These are phyloP conservation scores for Periphyllus acericola DNA, from an alignment of 2,888 invertebrate genomes.

Conservation along the genomic window DNA sequence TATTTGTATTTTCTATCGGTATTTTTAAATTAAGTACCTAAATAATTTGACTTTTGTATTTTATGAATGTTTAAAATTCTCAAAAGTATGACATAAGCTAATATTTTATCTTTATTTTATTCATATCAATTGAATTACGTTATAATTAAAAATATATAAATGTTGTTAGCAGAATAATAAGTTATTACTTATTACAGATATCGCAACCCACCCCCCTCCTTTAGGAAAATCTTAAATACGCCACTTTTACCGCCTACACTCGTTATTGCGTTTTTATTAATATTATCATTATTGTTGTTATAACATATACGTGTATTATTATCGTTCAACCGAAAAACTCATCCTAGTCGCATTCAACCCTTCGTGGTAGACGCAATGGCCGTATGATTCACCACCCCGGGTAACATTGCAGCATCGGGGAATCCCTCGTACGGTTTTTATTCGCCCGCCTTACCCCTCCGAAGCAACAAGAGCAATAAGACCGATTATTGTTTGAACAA, in stretches of 20 bases:
- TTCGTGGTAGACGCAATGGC: constrained; percentile 33
- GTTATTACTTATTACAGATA: no score
- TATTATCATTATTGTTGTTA: constrained; percentile 9
- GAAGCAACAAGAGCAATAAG: constrained; percentile 59
- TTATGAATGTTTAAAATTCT: no score
- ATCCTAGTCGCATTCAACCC: constrained; percentile 33
- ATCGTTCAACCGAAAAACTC: constrained; percentile 34
- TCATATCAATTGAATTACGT: no score
- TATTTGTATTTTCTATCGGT: no score
- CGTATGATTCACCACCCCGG: constrained; percentile 57
- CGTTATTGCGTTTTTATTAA: constrained; percentile 8
- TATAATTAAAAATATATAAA: no score
- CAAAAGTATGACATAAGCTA: no score
- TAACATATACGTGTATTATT: constrained; percentile 48
- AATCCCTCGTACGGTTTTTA: constrained; percentile 41
- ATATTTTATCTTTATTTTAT: no score
- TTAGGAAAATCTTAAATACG: no score
- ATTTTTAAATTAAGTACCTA: no score
- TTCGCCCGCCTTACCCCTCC: constrained; percentile 6
- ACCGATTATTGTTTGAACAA: constrained; percentile 62
- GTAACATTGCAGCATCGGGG: constrained; percentile 32
- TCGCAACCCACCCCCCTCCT: no score
- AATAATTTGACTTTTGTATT: no score
- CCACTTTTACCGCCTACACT: background rate
- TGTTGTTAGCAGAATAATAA: no score